Evolutionary conservation across 2,797 vertebrate genomes (phyloP), one percentile per base, ranked within the genome.

Genomic region (Hozukius guyotensis): DNA sequence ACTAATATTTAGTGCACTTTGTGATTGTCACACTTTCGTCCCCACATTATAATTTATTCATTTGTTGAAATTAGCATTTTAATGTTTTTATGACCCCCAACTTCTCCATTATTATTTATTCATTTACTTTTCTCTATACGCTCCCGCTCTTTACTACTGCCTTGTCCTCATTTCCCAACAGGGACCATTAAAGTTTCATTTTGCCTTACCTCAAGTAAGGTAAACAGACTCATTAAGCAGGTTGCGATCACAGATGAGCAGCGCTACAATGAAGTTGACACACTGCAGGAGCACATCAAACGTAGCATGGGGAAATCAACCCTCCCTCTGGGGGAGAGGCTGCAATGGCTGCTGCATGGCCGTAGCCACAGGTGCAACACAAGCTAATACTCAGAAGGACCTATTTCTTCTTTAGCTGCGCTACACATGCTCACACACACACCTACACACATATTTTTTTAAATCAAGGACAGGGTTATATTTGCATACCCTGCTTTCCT

Each of bases 181-280:
- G 85, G 59, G 63, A 6, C 80, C 59, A 83, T 93, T 89, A 90
- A 85, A 80, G 83, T 90, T 90, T 89, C 16, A 88, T 89, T 92
- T 86, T 46, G 36, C 55, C 75, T 63, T 69, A 82, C 82, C 78
- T 89, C 62, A 34, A 59, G 87, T 68, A 49, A 84, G 74, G 83
- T 90, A 94, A 95, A 94, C 93, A 92, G 75, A 68, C 82, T 95
- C 82, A 95, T 95, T 96, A 93, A 82, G 83, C 66, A 59, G 77
- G 82, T 75, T 81, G 80, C 83, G 85, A 93, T 95, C 93, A 93
- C 90, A 90, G 92, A 77, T 78, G 81, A 91, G 88, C 79, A 79
- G 78, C 0, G 42, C 62, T 66, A 49, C 83, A 79, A 32, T 72
- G 82, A 83, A 71, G 77, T 81, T 86, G 83, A 68, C 78, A 70